Percentiles rank a stretch among this genome's conserved stretches.
phyloP scores from a whole-genome alignment of 2,797 vertebrate genomes.

The Hemitrygon akajei region DNA sequence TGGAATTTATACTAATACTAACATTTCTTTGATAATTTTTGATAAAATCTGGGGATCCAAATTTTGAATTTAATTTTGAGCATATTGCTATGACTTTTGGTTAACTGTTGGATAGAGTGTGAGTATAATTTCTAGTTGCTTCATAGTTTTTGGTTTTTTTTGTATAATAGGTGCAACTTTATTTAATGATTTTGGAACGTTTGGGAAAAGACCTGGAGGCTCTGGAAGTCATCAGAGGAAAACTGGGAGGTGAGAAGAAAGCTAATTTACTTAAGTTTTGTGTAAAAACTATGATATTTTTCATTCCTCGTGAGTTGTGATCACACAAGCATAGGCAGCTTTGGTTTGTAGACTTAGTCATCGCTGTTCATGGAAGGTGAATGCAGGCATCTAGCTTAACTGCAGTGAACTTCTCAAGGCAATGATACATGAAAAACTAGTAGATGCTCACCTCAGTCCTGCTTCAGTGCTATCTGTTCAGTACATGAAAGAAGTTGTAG shows the following conservation, averaged over 20 bases:
- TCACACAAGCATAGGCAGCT: not conserved
- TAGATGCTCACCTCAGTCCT: not conserved
- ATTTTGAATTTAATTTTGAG: not conserved
- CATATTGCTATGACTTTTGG: not conserved
- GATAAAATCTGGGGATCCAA: not conserved
- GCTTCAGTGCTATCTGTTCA: not conserved
- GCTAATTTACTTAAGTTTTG: not conserved
- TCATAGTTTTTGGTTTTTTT: not conserved
- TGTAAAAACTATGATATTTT: not conserved
- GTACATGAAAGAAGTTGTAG: not conserved
- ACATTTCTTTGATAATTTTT: no score
- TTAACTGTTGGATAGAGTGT: not conserved
- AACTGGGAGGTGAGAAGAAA: constrained; percentile 75
- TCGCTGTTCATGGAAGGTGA: not conserved
- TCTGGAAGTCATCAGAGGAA: constrained; percentile 85
- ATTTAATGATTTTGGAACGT: constrained; percentile 95
- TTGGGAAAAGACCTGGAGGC: constrained; percentile 90
- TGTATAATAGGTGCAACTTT: constrained; percentile 79
- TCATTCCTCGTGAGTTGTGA: not conserved
- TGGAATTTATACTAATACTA: no score
- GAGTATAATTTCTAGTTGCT: not conserved
- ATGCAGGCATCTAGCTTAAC: not conserved
- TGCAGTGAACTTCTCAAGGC: not conserved
- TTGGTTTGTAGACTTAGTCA: not conserved
- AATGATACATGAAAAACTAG: not conserved